Evolutionary conservation across 1,140 invertebrate genomes (phyloP).

Genomic region (honey bee (Apis mellifera)): DNA sequence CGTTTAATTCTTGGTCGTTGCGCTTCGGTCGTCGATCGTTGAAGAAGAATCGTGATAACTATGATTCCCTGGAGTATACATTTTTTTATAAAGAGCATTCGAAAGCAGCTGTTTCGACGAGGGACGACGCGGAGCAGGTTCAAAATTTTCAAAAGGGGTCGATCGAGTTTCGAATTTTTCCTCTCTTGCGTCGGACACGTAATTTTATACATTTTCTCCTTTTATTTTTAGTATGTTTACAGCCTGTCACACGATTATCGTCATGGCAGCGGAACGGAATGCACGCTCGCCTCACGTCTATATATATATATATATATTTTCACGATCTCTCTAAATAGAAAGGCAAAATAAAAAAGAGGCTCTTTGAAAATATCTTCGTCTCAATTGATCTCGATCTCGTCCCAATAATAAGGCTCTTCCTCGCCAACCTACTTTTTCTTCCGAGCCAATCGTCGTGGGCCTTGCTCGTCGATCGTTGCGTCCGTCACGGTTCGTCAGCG

Average conservation of each 20-base stretch:
- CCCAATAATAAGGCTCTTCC: not conserved
- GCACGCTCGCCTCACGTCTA: not conserved
- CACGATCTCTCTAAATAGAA: not conserved
- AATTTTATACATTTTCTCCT: not conserved
- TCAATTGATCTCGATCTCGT: too few relatives aligned
- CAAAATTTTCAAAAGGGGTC: too few relatives aligned
- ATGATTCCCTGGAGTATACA: not conserved
- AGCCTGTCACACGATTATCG: not conserved
- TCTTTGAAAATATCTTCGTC: not conserved
- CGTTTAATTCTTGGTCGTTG: constrained; percentile 25
- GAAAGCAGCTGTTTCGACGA: not conserved
- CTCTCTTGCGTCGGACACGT: too few relatives aligned
- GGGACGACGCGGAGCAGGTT: not conserved
- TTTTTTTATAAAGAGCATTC: not conserved
- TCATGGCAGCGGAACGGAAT: not conserved
- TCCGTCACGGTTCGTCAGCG: constrained; percentile 15
- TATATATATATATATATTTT: not conserved
- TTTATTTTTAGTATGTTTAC: constrained; percentile 2
- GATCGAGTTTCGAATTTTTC: too few relatives aligned
- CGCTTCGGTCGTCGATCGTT: not conserved
- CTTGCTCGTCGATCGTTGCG: not conserved
- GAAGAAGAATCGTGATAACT: not conserved
- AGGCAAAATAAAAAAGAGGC: too few relatives aligned
- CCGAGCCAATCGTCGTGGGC: too few relatives aligned
- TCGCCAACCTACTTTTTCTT: not conserved